Base-by-base conservation (phyloP, 2,113 vertebrate genomes). In the Oriolus oriolus region DNA sequence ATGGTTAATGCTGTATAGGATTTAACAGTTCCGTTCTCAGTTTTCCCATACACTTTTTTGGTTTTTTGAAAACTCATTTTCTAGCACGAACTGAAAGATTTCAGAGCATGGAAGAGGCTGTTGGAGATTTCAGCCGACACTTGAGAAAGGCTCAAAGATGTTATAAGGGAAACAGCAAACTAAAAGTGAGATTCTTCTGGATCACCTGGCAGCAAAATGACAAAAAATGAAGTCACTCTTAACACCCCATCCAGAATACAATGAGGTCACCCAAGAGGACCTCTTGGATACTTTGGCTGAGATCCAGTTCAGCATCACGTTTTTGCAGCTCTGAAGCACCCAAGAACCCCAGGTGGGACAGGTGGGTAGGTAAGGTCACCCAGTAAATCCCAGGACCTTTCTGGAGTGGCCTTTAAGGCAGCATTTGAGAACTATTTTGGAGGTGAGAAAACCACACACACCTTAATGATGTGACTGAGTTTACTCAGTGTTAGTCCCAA, bases 281-380 rank as follows among this genome's bases (percentile, higher is more conserved):
- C 6, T 57, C 74, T 41, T 16, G 64, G 26, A 47, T 30, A 11
- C n/a, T 56, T 47, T 22, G 45, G 41, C 63, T 33, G 44, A 64
- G 27, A 75, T 69, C 30, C 35, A 80, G 79, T 2, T 44, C 39
- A 42, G 15, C 37, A 24, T 14, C 37, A 52, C 27, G 22, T 28
- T 89, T 70, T 39, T 65, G n/a, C 35, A 69, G 33, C 64, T 89
- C n/a, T 56, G 73, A 41, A 89, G 61, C 50, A 86, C 33, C 23
- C 52, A 69, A 12, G 44, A 49, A 50, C 10, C 28, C 1, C 2
- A 63, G 13, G 20, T 20, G 27, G 82, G 56, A n/a, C 10, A 78
- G 28, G 19, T 44, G 28, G 20, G 17, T 0, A 3, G 30, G 42
- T 13, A 44, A 44, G 11, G 30, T 59, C n/a, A 10, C 1, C 0